These are phyloP conservation scores for Triops cancriformis DNA, from an alignment of 1,140 invertebrate genomes.

Conservation along the genomic window DNA sequence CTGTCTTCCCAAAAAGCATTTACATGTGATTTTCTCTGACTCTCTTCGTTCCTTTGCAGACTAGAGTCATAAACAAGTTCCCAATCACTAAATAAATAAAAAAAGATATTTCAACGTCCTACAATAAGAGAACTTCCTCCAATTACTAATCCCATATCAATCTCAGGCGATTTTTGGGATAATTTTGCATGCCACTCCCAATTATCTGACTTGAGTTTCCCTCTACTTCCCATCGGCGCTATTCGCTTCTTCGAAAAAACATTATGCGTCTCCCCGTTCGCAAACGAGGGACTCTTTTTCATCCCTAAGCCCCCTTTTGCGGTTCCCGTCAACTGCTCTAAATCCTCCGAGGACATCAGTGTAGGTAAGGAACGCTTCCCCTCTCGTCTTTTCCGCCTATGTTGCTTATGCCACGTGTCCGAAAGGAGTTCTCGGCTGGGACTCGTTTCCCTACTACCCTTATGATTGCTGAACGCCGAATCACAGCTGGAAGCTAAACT, in stretches of 20 bases:
- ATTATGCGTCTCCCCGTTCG: conserved; percentile 24
- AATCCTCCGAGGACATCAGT: conserved; percentile 31
- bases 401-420: not conserved
- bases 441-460: conserved; percentile 9
- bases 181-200: conserved; percentile 35
- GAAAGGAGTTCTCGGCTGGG: conserved; percentile 8
- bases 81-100: conserved; percentile 23
- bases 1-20: conserved; percentile 1
- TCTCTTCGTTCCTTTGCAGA: not conserved
- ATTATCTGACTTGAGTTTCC: conserved; percentile 35
- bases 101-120: conserved; percentile 25
- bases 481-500: conserved; percentile 20
- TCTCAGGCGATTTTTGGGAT: not conserved
- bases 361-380: conserved; percentile 31
- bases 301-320: conserved; percentile 53
- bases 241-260: conserved; percentile 16
- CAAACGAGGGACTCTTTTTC: conserved; percentile 49
- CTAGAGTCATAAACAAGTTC: conserved; percentile 17
- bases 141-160: not conserved
- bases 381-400: conserved; percentile 21
- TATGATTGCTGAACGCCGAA: conserved; percentile 22
- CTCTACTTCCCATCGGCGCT: conserved; percentile 17
- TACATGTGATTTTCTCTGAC: conserved; percentile 8
- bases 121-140: conserved; percentile 13
- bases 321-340: conserved; percentile 34